Evolutionary conservation across 2,797 vertebrate species (phyloP).

Genomic region (Acrossocheilus fasciatus): DNA sequence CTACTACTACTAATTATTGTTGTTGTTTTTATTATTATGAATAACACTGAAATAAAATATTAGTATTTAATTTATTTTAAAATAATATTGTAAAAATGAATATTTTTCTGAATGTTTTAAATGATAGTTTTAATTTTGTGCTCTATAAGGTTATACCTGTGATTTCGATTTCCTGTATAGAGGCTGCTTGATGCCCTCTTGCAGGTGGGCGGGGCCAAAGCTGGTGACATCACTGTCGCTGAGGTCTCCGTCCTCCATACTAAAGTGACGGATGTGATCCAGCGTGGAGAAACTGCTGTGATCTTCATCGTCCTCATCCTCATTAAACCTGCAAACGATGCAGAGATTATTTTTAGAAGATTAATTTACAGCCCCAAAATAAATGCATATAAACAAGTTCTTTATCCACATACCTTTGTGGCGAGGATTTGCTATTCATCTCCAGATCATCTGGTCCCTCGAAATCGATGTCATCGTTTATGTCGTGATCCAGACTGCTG

Average conservation of each 20-base stretch:
- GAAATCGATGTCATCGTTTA: constrained; percentile 85
- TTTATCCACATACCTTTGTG: constrained; percentile 79
- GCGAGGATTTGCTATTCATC: constrained; percentile 90
- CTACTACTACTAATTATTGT: neutral
- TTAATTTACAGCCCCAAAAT: neutral
- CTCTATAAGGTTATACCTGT: constrained; percentile 82
- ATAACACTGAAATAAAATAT: neutral
- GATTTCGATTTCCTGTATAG: constrained; percentile 99
- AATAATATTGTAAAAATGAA: neutral
- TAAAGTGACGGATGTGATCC: constrained; percentile 97
- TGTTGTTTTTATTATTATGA: neutral
- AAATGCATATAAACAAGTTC: neutral
- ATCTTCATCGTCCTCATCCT: constrained; percentile 85
- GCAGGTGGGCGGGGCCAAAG: constrained; percentile 86
- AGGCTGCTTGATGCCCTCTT: constrained; percentile 92
- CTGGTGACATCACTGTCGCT: constrained; percentile 86
- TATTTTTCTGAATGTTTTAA: neutral
- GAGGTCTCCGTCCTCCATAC: constrained; percentile 92
- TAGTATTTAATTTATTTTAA: neutral
- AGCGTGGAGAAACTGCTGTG: constrained; percentile 91
- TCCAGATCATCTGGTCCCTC: constrained; percentile 85
- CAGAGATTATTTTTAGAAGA: constrained; percentile 10
- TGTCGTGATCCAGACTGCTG: constrained; percentile 80
- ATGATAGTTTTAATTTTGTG: neutral
- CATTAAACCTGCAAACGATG: constrained; percentile 84